Percentiles rank a stretch among this genome's conserved stretches.
phyloP scores from a whole-genome alignment of 2,113 vertebrate species.

The Thomomys bottae region DNA sequence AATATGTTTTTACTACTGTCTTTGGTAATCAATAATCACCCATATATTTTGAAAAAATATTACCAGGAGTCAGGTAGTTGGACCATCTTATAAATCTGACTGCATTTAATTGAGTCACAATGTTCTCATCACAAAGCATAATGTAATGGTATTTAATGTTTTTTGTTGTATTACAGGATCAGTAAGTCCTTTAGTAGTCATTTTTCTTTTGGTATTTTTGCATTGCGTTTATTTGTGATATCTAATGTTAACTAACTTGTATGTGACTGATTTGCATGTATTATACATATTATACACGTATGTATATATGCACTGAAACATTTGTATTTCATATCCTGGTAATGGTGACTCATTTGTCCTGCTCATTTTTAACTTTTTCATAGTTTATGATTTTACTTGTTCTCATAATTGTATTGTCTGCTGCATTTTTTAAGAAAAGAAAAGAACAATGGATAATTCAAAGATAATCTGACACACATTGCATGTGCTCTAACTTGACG shows the following conservation, averaged over 20 bases:
- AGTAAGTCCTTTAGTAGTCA: background rate
- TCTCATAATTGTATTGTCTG: constrained; percentile 45
- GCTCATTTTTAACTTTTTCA: constrained; percentile 49
- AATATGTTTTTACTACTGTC: background rate
- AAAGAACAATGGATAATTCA: constrained; percentile 65
- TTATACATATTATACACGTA: background rate
- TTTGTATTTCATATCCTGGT: constrained; percentile 1
- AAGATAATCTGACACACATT: constrained; percentile 9
- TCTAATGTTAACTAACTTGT: background rate
- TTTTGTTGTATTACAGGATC: background rate
- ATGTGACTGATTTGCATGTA: background rate
- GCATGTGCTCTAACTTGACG: constrained; percentile 47
- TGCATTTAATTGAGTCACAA: background rate
- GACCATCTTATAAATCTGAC: background rate
- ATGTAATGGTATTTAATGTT: background rate
- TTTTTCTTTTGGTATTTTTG: background rate
- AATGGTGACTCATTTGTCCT: constrained; percentile 21
- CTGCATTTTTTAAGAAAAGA: constrained; percentile 63
- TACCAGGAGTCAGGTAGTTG: background rate
- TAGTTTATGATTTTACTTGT: constrained; percentile 33
- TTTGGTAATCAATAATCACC: background rate
- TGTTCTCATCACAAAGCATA: background rate
- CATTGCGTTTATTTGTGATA: background rate
- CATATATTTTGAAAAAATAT: background rate
- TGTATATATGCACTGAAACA: background rate